Conservation (phyloP, 2,797 vertebrate species). For the Poecilia picta region DNA sequence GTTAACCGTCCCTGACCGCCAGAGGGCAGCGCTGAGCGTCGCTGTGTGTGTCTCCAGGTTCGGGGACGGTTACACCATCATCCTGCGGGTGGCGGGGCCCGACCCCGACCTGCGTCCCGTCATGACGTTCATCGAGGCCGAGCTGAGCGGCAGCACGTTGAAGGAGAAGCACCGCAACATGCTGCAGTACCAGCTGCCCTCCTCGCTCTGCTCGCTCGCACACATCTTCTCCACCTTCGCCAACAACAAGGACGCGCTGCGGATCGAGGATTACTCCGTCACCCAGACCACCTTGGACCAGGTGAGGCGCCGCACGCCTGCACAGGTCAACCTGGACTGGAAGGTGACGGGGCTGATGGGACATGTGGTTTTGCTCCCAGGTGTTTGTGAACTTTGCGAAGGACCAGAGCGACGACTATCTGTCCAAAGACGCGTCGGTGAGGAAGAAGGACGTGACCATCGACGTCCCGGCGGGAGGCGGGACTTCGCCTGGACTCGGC, state of each 20-base stretch:
- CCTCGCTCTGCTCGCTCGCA: slow-evolving; percentile 88
- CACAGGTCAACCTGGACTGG: background rate
- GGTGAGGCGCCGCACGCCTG: slow-evolving; percentile 68
- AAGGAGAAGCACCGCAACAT: slow-evolving; percentile 96
- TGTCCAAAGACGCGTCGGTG: slow-evolving; percentile 89
- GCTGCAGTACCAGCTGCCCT: slow-evolving; percentile 96
- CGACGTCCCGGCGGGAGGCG: slow-evolving; percentile 71
- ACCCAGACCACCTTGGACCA: slow-evolving; percentile 98
- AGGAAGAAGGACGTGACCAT: slow-evolving; percentile 86
- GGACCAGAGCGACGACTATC: slow-evolving; percentile 96
- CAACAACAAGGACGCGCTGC: slow-evolving; percentile 88
- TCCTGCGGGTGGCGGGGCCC: slow-evolving; percentile 91
- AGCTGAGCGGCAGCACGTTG: slow-evolving; percentile 90
- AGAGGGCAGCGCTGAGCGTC: too few species aligned
- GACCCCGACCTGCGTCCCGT: slow-evolving; percentile 90
- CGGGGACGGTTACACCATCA: slow-evolving; percentile 96
- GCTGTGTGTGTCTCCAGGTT: slow-evolving; percentile 82
- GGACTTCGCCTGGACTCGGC: slow-evolving; percentile 15
- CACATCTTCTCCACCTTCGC: slow-evolving; percentile 96
- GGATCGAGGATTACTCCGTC: slow-evolving; percentile 97
- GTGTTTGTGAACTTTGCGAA: slow-evolving; percentile 99
- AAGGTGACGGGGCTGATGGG: too few species aligned
- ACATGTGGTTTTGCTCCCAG: slow-evolving; percentile 64
- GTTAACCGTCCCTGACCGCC: too few species aligned
- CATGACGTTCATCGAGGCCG: slow-evolving; percentile 92